Base-by-base conservation (phyloP, 2,797 vertebrate genomes). In the Arctocebus calabarensis region DNA sequence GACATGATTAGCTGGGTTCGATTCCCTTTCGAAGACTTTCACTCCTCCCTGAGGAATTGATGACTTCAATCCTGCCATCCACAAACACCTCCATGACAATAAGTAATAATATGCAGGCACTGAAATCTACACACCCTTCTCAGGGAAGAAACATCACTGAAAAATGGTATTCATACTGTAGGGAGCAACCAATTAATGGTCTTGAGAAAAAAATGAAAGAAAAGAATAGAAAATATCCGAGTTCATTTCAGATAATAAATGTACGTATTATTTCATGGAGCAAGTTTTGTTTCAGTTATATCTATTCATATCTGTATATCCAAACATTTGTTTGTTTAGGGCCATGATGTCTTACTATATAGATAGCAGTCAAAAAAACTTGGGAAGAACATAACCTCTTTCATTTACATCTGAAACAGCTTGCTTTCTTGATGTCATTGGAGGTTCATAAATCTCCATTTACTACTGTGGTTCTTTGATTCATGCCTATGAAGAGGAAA, bases 201-300 rank as follows among this genome's bases (percentile, higher is more conserved):
- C 48, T 70, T 75, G 32, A 88, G 79, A 55, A 45, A 64, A 77
- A 75, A 78, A 86, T 74, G 32, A 87, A 92, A 87, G 94, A 86
- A 68, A 25, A 68, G 19, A 84, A 37, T 52, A 87, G 62, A 92
- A 78, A 77, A 86, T 48, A 87, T 55, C 32, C 86, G 84, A 95
- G 73, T 61, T 84, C 62, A 90, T 94, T 87, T 92, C 90, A 89
- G 88, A 94, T 59, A 71, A 84, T 64, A 94, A 91, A 73, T 14
- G 45, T 71, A 20, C 11, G 79, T 70, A 62, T 71, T 37, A 45
- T 40, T 68, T 70, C 78, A 84, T 48, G 59, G 66, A 93, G 22
- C 34, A 90, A 92, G 34, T 43, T 71, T 77, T 84, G 29, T 74
- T 84, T 88, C 83, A n/a, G 29, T 95, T 84, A 71, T 9, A 68